phyloP scores from a whole-genome alignment of 2,888 invertebrate species.

The Molorchus minor region DNA sequence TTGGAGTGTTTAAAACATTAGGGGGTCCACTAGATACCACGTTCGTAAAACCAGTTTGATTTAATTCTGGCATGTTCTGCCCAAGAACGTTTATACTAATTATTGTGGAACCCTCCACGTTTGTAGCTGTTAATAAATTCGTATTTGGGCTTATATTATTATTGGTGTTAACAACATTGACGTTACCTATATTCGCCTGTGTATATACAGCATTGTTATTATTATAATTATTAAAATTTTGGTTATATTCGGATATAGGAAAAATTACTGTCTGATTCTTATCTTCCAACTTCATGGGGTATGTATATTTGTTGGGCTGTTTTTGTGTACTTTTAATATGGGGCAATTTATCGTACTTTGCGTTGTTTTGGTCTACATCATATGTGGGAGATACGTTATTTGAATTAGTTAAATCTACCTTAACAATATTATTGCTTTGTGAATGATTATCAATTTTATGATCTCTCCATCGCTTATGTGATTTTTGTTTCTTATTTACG shows the following conservation, averaged over 20 bases:
- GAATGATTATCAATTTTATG: slow-evolving; percentile 13
- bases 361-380: slow-evolving; percentile 34
- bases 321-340: slow-evolving; percentile 47
- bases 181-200: slow-evolving; percentile 41
- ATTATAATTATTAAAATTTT: slow-evolving; percentile 43
- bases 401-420: slow-evolving; percentile 54
- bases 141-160: slow-evolving; percentile 28
- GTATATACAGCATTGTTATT: slow-evolving; percentile 39
- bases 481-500: slow-evolving; percentile 33
- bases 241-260: slow-evolving; percentile 48
- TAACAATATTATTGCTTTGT: slow-evolving; percentile 47
- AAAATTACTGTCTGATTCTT: slow-evolving; percentile 51
- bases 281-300: slow-evolving; percentile 45
- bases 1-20: slow-evolving; percentile 1
- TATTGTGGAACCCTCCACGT: slow-evolving; percentile 43
- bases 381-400: slow-evolving; percentile 36
- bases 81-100: slow-evolving; percentile 47
- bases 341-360: slow-evolving; percentile 47
- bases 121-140: slow-evolving; percentile 41
- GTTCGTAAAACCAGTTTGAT: slow-evolving; percentile 33
- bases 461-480: slow-evolving; percentile 25
- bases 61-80: slow-evolving; percentile 37
- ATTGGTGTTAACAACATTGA: slow-evolving; percentile 36
- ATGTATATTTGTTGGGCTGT: slow-evolving; percentile 44
- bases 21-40: slow-evolving; percentile 31